These are phyloP conservation scores for Yponomeuta malinellus DNA, from an alignment of 2,888 invertebrate genomes.

Conservation along the genomic window DNA sequence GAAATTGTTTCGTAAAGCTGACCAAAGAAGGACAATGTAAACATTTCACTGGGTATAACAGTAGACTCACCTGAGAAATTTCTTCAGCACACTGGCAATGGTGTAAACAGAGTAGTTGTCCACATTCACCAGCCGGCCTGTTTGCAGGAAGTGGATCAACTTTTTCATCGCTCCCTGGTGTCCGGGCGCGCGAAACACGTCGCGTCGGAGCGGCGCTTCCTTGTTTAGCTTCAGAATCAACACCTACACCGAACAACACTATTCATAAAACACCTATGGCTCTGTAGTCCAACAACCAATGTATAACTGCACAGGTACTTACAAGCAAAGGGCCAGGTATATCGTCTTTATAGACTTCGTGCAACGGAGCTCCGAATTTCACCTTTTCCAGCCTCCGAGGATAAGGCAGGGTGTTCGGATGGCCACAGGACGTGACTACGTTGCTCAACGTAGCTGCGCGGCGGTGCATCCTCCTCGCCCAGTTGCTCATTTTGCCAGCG, in stretches of 20 bases:
- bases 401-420: constrained; percentile 86
- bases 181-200: constrained; percentile 96
- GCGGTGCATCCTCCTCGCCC: constrained; percentile 94
- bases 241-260: constrained; percentile 75
- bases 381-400: constrained; percentile 93
- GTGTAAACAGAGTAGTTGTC: constrained; percentile 98
- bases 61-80: constrained; percentile 82
- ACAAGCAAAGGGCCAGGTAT: constrained; percentile 94
- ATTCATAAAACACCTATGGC: constrained; percentile 15
- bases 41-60: background rate
- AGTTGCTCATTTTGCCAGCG: constrained; percentile 84
- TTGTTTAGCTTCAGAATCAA: constrained; percentile 95
- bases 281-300: background rate
- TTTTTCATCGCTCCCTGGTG: constrained; percentile 97
- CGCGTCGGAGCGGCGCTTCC: constrained; percentile 93
- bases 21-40: background rate
- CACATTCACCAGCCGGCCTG: constrained; percentile 92
- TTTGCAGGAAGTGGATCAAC: constrained; percentile 91
- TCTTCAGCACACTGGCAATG: constrained; percentile 98
- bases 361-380: constrained; percentile 93
- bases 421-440: constrained; percentile 93
- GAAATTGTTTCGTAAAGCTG: no score
- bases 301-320: constrained; percentile 50
- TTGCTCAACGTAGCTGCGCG: constrained; percentile 93
- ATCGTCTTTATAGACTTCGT: constrained; percentile 96